Evolutionary conservation across 2,888 invertebrate species (phyloP), one percentile per base, ranked within the genome.

Genomic region (Caenorhabditis sp.): DNA sequence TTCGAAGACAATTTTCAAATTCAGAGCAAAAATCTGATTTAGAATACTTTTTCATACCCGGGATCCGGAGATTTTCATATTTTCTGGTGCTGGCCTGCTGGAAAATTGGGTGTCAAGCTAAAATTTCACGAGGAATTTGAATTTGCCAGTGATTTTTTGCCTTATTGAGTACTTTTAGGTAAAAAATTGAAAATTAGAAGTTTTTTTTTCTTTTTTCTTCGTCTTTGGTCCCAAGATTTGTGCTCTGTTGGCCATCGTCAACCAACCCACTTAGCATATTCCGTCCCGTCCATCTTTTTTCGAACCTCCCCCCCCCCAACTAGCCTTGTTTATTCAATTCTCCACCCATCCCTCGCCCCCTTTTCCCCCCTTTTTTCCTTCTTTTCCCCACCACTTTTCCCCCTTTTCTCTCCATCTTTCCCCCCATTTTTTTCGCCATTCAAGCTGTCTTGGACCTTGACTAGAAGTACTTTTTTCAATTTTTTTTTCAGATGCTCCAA

Each of bases 401-500:
- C 47, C 47, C 4, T 37, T 8, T 44, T 61, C 20, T 26, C 47
- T 44, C 26, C n/a, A 8, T 15, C 24, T 13, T 44, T 61, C 26
- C 20, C 15, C 47, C 40, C 35, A 18, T 58, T 32, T 35, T 28
- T n/a, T 6, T 20, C 20, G 22, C 20, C 32, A 11, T 40, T n/a
- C n/a, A n/a, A n/a, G n/a, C n/a, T n/a, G n/a, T n/a, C n/a, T n/a
- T n/a, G n/a, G n/a, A n/a, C n/a, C n/a, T n/a, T n/a, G n/a, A n/a
- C n/a, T n/a, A n/a, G n/a, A n/a, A n/a, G n/a, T n/a, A n/a, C 40
- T 47, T 47, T 47, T 47, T 9, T 18, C 40, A 6, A 40, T 13
- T 47, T 47, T 20, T 47, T 47, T 74, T 68, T 53, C 62, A 70
- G 65, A 64, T 64, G 62, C n/a, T 20, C n/a, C 6, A 60, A 51